Conservation (phyloP, 2,113 vertebrate species). For the Cathartes aura region DNA sequence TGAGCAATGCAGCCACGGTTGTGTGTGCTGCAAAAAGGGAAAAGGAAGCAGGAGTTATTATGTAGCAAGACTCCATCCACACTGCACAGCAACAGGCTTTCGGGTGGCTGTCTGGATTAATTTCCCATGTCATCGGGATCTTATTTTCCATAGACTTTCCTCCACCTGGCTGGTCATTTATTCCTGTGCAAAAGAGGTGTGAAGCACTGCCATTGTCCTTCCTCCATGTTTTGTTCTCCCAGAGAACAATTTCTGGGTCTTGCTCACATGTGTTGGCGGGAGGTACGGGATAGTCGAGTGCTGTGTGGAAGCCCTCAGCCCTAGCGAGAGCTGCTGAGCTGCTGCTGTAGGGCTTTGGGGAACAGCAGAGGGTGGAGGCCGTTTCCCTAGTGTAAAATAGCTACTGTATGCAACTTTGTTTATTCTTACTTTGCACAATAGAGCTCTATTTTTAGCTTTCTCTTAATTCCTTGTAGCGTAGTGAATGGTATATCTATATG, state of each 20-base stretch:
- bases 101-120: neutral
- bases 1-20: neutral
- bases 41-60: neutral
- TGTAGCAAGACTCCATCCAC: neutral
- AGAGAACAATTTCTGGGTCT: neutral
- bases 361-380: neutral
- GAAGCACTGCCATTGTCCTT: neutral
- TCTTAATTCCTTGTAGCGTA: neutral
- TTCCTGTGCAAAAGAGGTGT: neutral
- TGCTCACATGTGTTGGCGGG: fast-evolving
- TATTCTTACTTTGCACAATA: neutral
- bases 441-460: neutral
- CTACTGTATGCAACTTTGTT: neutral
- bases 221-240: neutral
- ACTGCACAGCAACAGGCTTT: neutral
- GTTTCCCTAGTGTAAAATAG: neutral
- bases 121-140: neutral
- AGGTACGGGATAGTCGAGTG: fast-evolving
- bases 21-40: neutral
- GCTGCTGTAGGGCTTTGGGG: neutral
- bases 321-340: neutral
- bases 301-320: neutral
- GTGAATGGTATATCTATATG: neutral
- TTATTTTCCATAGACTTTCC: neutral
- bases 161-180: neutral